Base-by-base conservation (phyloP, 2,888 invertebrate species). In the Sycophila texana region DNA sequence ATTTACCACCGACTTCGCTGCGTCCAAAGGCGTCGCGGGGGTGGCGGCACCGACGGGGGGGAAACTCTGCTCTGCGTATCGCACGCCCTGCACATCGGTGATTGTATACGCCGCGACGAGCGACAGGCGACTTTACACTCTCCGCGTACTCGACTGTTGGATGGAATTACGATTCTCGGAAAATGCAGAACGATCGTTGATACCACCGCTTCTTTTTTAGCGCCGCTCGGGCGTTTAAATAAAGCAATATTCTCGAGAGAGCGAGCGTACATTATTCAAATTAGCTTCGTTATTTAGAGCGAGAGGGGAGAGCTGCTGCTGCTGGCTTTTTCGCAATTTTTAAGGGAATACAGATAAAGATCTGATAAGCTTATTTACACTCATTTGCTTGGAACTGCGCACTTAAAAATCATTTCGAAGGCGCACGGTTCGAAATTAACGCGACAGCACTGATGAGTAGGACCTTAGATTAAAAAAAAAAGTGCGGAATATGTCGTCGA, bases 1-100 rank as follows among this genome's bases (percentile, higher is more conserved):
- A 82, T 82, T 82, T 73, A 84, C 85, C 86, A 86, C 86, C 86
- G 77, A 53, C 53, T 14, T n/a, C 53, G 16, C n/a, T 1, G 53
- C 4, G 51, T 51, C 14, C 53, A 14, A n/a, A 53, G 16, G 14
- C 63, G 63, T 47, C 30, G 63, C 63, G 7, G 60, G 5, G 20
- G 26, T 16, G 26, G 26, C 26, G 26, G 4, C 58, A 18, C 20
- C 20, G 14, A 18, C 7, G 22, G 13, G 2, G 22, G 4, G 18
- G 12, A 2, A 2, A 60, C 16, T 26, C 26, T 26, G 26, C 26
- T 26, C 14, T 26, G 5, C 26, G 22, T 20, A 58, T 22, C 58
- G 13, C 58, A 1, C 20, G 22, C 12, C 22, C 14, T 1, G 30
- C 26, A 26, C 60, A 26, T 60, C 16, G 61, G n/a, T n/a, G 30